Percentiles rank a stretch among this genome's conserved stretches.
These are phyloP conservation scores for Australoheros scitulus DNA, from an alignment of 2,113 vertebrate genomes.

Conservation along the genomic window DNA sequence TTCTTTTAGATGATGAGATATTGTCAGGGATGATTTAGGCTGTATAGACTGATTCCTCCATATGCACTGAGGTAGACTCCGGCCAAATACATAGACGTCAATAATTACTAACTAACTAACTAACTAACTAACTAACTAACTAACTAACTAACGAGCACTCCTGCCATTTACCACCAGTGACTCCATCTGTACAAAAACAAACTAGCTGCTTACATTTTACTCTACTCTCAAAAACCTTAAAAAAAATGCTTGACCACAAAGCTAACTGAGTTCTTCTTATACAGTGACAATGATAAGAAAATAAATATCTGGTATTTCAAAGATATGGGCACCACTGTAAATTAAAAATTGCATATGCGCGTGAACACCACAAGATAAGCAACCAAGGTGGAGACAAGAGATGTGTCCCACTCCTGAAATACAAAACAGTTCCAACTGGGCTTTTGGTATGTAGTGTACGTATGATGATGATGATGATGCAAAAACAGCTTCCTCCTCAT, in stretches of 20 bases:
- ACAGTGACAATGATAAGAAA: slow-evolving; percentile 90
- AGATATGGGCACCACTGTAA: slow-evolving; percentile 85
- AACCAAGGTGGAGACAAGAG: slow-evolving; percentile 23
- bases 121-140: slow-evolving; percentile 6
- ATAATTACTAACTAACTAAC: slow-evolving; percentile 49
- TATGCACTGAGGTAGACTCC: slow-evolving; percentile 92
- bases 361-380: slow-evolving; percentile 54
- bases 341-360: slow-evolving; percentile 83
- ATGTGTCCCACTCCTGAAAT: slow-evolving; percentile 8
- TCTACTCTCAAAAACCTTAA: slow-evolving; percentile 47
- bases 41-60: slow-evolving; percentile 70
- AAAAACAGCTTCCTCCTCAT: neutral
- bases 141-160: slow-evolving; percentile 44
- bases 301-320: slow-evolving; percentile 86
- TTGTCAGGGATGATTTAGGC: slow-evolving; percentile 51
- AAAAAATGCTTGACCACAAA: slow-evolving; percentile 68
- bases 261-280: slow-evolving; percentile 73
- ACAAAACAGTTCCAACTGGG: neutral
- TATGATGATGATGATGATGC: neutral
- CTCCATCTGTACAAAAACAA: slow-evolving; percentile 75
- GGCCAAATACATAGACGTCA: slow-evolving; percentile 82
- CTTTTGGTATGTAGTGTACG: slow-evolving; percentile 10
- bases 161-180: slow-evolving; percentile 70
- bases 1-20: slow-evolving; percentile 56
- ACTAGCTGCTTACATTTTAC: slow-evolving; percentile 28